A percentile compares a stretch with the other conserved stretches of the same genome.
phyloP scores from a whole-genome alignment of 2,797 vertebrate species.

The Rousettus madagascariensis region DNA sequence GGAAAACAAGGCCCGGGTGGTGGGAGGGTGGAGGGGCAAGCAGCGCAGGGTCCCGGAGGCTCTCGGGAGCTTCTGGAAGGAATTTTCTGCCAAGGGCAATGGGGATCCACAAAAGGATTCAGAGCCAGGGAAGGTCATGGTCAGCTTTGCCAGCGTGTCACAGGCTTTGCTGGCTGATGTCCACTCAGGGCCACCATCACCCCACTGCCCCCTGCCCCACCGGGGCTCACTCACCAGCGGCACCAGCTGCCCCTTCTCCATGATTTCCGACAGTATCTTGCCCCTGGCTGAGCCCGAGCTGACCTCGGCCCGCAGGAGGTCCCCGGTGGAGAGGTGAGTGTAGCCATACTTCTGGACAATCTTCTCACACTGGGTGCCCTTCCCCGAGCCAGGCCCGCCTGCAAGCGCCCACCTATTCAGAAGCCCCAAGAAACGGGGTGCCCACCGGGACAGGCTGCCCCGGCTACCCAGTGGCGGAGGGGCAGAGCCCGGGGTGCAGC shows the following conservation, averaged over 20 bases:
- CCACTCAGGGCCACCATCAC: fast-evolving
- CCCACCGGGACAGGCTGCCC: background rate
- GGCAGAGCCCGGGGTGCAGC: background rate
- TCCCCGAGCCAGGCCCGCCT: constrained; percentile 98
- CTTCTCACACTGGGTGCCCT: constrained; percentile 98
- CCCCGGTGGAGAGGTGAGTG: constrained; percentile 97
- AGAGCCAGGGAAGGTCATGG: background rate
- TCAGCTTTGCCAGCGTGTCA: background rate
- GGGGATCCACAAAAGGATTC: background rate
- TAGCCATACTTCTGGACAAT: constrained; percentile 96
- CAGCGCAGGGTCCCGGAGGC: background rate
- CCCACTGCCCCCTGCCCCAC: fast-evolving
- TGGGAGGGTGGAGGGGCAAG: background rate
- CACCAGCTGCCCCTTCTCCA: constrained; percentile 98
- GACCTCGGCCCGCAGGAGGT: constrained; percentile 95
- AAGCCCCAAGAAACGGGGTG: fast-evolving
- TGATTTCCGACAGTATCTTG: constrained; percentile 95
- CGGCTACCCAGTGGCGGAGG: background rate
- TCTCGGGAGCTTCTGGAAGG: background rate
- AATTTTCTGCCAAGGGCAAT: background rate
- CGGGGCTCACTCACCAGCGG: constrained; percentile 90
- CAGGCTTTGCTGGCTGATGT: background rate
- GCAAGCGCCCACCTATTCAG: constrained; percentile 52
- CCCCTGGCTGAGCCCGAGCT: constrained; percentile 93
- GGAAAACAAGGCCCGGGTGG: background rate